phyloP scores from a whole-genome alignment of 1,140 invertebrate genomes.

The Drosophila obscura region DNA sequence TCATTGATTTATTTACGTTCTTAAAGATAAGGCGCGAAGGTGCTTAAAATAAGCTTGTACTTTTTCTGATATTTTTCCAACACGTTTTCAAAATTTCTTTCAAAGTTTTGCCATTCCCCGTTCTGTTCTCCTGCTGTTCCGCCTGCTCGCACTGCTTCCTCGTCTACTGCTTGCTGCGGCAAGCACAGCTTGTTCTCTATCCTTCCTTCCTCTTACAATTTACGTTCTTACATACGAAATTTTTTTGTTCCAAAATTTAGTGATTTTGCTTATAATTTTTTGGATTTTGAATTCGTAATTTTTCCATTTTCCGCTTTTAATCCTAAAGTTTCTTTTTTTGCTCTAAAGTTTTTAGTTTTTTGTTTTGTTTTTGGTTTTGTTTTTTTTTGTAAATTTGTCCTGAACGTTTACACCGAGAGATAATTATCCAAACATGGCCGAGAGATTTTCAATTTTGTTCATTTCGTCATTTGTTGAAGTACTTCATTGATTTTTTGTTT shows the following conservation, averaged over 20 bases:
- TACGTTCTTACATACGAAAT: slow-evolving; percentile 74
- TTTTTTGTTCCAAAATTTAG: slow-evolving; percentile 76
- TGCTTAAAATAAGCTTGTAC: slow-evolving; percentile 90
- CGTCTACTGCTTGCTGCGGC: slow-evolving; percentile 26
- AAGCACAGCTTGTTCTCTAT: slow-evolving; percentile 25
- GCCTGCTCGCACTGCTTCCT: slow-evolving; percentile 19
- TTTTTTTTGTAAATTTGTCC: slow-evolving; percentile 76
- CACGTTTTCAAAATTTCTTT: slow-evolving; percentile 79
- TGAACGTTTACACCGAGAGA: slow-evolving; percentile 84
- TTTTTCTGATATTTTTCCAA: slow-evolving; percentile 87
- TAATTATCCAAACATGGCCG: slow-evolving; percentile 84
- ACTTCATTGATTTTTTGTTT: slow-evolving; percentile 53
- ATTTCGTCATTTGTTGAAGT: slow-evolving; percentile 55
- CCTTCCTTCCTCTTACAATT: slow-evolving; percentile 53
- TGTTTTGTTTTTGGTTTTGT: slow-evolving; percentile 47
- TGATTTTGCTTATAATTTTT: slow-evolving; percentile 79
- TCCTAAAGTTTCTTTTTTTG: slow-evolving; percentile 45
- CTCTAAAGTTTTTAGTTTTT: slow-evolving; percentile 26
- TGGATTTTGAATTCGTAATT: slow-evolving; percentile 71
- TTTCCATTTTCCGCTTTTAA: slow-evolving; percentile 58
- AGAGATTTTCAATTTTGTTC: slow-evolving; percentile 80
- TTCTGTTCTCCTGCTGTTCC: slow-evolving; percentile 34
- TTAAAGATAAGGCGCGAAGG: slow-evolving; percentile 89
- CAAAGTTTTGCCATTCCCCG: slow-evolving; percentile 59
- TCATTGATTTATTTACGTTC: slow-evolving; percentile 84